Evolutionary conservation across 2,888 invertebrate species (phyloP), one percentile per base, ranked within the genome.

Genomic region (Euzetes globulus): DNA sequence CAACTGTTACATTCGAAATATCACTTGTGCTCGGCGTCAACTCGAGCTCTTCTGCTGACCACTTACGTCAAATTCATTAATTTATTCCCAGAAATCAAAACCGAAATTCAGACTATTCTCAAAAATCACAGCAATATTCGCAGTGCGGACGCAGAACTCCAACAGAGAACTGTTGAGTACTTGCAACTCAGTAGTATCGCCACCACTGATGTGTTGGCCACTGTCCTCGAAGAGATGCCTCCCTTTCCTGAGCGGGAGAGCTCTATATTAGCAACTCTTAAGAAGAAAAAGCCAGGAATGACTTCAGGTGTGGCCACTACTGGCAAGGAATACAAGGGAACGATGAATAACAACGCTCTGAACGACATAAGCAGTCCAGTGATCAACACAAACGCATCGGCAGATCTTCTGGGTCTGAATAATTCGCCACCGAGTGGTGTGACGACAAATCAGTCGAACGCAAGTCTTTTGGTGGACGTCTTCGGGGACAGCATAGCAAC

Each of bases 51-150:
- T 29, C 85, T 99, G 68, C 87, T 99, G 74, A 97, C 99, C 37
- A 98, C 99, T 9, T 99, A 99, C 83, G 95, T 99, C 80, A 99
- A 99, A 85, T 98, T 99, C 84, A 92, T 99, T 77, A 99, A 99
- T 86, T 87, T 99, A 72, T 99, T 99, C 85, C 97, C 98, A 72
- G 99, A 99, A 86, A 98, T 99, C 81, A 93, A 96, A 84, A 87
- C 88, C 78, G 91, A 93, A 80, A 95, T 98, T 76, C 96, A 97
- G 84, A 94, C 94, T 83, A 93, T 98, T 55, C 80, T 86, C 75
- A 81, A 81, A 75, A 83, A 83, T 81, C 94, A 98, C 82, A 96
- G 95, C 81, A 98, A 99, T 85, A 86, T 98, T 79, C 88, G 95
- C 52, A 97, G 95, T 80, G 94, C 99, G 22, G 99, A 99, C 86